phyloP scores from a whole-genome alignment of 2,888 invertebrate species.

The Scaeva pyrastri region DNA sequence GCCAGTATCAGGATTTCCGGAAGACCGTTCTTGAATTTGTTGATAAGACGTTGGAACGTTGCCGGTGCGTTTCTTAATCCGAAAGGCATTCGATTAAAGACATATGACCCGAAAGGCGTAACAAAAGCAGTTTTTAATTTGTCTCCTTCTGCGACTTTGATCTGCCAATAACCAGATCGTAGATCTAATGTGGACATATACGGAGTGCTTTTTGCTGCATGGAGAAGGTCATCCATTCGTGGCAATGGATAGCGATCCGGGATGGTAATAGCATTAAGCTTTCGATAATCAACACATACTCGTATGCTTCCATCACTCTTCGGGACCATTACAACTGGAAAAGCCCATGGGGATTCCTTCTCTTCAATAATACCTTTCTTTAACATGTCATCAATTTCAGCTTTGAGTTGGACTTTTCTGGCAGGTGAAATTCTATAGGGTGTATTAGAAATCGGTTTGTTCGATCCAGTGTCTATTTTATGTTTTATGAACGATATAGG shows the following conservation, averaged over 20 bases:
- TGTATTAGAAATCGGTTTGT: constrained; percentile 78
- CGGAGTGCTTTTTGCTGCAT: background rate
- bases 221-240: constrained; percentile 80
- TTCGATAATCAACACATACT: constrained; percentile 78
- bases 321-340: constrained; percentile 76
- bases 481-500: constrained; percentile 65
- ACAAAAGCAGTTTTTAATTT: constrained; percentile 53
- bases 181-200: background rate
- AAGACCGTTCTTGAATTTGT: constrained; percentile 10
- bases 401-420: constrained; percentile 62
- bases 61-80: constrained; percentile 47
- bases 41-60: constrained; percentile 81
- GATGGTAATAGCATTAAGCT: constrained; percentile 78
- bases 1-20: constrained; percentile 73
- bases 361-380: constrained; percentile 80
- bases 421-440: constrained; percentile 44
- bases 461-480: constrained; percentile 78
- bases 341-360: constrained; percentile 80
- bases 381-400: constrained; percentile 79
- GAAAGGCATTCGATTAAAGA: constrained; percentile 39
- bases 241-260: constrained; percentile 81
- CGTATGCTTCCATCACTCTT: constrained; percentile 77
- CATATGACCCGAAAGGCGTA: constrained; percentile 30
- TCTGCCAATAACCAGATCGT: constrained; percentile 63
- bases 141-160: constrained; percentile 40